Base-by-base conservation (phyloP, 2,888 invertebrate species). In the Teleiodes luculella region DNA sequence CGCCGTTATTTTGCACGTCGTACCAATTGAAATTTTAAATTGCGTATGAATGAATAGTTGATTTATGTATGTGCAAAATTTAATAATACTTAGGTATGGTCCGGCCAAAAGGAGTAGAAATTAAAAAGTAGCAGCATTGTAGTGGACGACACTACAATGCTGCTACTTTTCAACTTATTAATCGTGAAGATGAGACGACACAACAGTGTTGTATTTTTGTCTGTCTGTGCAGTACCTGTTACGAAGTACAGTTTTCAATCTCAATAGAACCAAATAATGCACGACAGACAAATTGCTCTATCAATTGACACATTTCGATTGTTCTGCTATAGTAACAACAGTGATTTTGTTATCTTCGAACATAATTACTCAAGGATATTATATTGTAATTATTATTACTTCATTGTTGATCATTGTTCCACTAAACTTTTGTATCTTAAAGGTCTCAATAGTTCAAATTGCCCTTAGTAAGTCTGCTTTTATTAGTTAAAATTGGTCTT, bases 361-460 rank as follows among this genome's bases (percentile, higher is more conserved):
- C 16, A 14, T 46, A 46, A 46, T 46, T 24, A 24, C 24, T n/a
- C n/a, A n/a, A n/a, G n/a, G n/a, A n/a, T n/a, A n/a, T n/a, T n/a
- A n/a, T n/a, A n/a, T n/a, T n/a, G n/a, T n/a, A n/a, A n/a, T n/a
- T n/a, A n/a, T n/a, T n/a, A n/a, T n/a, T n/a, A n/a, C n/a, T n/a
- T n/a, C n/a, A n/a, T n/a, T n/a, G n/a, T n/a, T n/a, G n/a, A n/a
- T n/a, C n/a, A n/a, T n/a, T n/a, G n/a, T n/a, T n/a, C n/a, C 30
- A 45, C 45, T 45, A 6, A 5, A 30, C 18, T 45, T 30, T 45
- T 45, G 45, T 14, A 54, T 57, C 63, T 57, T 54, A 62, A 56
- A 30, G 52, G 58, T 57, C 31, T 16, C 31, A 31, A 31, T 16
- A 8, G 16, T 31, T 41, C 18, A 18, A 41, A 20, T 28, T 31